Base-by-base conservation (phyloP, 2,113 vertebrate species). In the Osmerus eperlanus region DNA sequence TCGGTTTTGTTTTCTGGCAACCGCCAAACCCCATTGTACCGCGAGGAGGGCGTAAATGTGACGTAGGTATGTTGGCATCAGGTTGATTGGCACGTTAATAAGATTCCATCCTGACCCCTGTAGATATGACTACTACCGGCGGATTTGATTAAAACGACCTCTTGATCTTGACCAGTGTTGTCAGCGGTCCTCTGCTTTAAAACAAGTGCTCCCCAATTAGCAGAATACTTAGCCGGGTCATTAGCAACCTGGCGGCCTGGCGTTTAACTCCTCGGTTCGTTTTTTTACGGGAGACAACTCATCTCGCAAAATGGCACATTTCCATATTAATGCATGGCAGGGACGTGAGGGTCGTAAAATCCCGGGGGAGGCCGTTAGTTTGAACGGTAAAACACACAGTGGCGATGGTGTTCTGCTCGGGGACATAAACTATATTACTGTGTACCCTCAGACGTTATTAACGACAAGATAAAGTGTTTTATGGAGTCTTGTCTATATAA, bases 101-200 rank as follows among this genome's bases (percentile, higher is more conserved):
- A 2, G 21, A 28, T 62, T 11, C 28, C 23, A 62, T 25, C 23
- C 23, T 62, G 23, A 62, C 60, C 59, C 23, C 28, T 21, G 23
- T 18, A 28, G 60, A 61, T 21, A 28, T 8, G 21, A 28, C 3
- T 25, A 15, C 28, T 21, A 25, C 28, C 25, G 23, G 23, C 82
- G 84, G 73, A 61, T 90, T 88, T 89, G 90, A 91, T 91, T 92
- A 77, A 91, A 90, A 75, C 74, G 12, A 19, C 60, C 60, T 62
- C 28, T 25, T 62, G 62, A 29, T 64, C 29, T 71, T 21, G 16
- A 69, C 54, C 6, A 0, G 62, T 64, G 62, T 29, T 8, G 70
- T 68, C 58, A 1, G 53, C 3, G 6, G 67, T 60, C 47, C 67
- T 55, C 67, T 59, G n/a, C 71, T 80, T 81, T 81, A 60, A 83